A percentile compares a stretch with the other conserved stretches of the same genome.
These are phyloP conservation scores for Magallana nippona DNA, from an alignment of 2,888 invertebrate genomes.

Conservation along the genomic window DNA sequence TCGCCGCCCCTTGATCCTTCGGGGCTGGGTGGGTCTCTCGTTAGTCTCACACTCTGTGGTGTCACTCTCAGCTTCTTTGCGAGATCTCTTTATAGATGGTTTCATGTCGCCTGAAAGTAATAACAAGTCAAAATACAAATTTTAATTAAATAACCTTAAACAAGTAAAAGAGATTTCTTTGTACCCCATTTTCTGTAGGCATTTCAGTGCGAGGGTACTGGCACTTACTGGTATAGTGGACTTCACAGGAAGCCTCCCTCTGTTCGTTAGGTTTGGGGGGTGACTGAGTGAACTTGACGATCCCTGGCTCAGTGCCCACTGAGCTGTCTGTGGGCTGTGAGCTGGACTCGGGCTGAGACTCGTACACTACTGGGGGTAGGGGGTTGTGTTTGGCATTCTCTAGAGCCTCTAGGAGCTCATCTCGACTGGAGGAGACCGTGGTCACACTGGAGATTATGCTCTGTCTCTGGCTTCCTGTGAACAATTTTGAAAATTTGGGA, in stretches of 20 bases:
- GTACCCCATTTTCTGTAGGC: too few relatives aligned
- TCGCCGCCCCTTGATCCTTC: conserved; percentile 59
- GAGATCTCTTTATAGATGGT: conserved; percentile 35
- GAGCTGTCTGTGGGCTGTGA: conserved; percentile 76
- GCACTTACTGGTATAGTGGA: conserved; percentile 37
- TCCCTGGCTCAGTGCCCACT: conserved; percentile 75
- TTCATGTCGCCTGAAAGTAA: conserved; percentile 34
- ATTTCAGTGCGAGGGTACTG: too few relatives aligned
- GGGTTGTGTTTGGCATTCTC: conserved; percentile 73
- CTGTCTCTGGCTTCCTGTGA: conserved; percentile 72
- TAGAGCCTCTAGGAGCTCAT: conserved; percentile 74
- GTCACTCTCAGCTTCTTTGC: conserved; percentile 62
- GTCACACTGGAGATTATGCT: conserved; percentile 76
- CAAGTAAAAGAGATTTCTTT: too few relatives aligned
- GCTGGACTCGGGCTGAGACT: conserved; percentile 66
- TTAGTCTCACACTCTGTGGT: conserved; percentile 63
- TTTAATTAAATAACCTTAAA: too few relatives aligned
- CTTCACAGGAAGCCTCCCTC: conserved; percentile 75
- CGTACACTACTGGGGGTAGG: conserved; percentile 72
- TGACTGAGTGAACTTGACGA: conserved; percentile 75
- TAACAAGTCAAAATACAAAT: background rate
- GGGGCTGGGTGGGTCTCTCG: conserved; percentile 54
- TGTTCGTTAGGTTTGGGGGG: conserved; percentile 76
- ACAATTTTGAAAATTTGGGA: background rate
- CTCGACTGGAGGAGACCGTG: conserved; percentile 76